Evolutionary conservation across 1,140 invertebrate species (phyloP).

Genomic region (Diabrotica virgifera): DNA sequence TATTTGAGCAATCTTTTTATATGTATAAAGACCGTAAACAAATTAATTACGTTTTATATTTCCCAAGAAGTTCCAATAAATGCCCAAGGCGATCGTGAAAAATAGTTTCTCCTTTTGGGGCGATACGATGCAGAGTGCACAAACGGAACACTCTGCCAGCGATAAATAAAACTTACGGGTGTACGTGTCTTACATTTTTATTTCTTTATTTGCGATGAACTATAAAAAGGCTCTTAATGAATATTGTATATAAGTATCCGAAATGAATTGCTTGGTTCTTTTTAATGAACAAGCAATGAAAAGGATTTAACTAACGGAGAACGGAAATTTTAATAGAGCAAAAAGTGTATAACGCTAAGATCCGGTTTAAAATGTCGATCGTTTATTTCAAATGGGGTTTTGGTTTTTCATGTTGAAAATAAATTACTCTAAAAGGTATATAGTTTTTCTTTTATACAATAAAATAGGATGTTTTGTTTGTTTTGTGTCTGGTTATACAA

Average conservation of each 20-base stretch:
- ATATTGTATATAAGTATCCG: slow-evolving; percentile 1
- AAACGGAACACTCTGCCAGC: neutral
- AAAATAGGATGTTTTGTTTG: too few relatives aligned
- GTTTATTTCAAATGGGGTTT: too few relatives aligned
- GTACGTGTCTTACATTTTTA: neutral
- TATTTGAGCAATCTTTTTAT: neutral
- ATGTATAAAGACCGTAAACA: neutral
- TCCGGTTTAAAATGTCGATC: too few relatives aligned
- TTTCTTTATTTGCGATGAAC: neutral
- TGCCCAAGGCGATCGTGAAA: neutral
- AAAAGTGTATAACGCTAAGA: too few relatives aligned
- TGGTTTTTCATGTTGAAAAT: too few relatives aligned
- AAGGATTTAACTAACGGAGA: too few relatives aligned
- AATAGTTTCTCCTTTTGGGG: slow-evolving; percentile 2
- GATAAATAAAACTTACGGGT: neutral
- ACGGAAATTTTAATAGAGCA: too few relatives aligned
- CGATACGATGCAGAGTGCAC: slow-evolving; percentile 1
- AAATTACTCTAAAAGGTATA: too few relatives aligned
- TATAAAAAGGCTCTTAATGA: neutral
- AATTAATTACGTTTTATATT: neutral
- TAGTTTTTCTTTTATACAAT: too few relatives aligned
- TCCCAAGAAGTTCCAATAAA: neutral
- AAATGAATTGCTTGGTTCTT: neutral
- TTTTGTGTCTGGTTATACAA: too few relatives aligned
- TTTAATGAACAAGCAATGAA: too few relatives aligned